Evolutionary conservation across 2,888 invertebrate genomes (phyloP).

Genomic region (Toxonevra muliebris): DNA sequence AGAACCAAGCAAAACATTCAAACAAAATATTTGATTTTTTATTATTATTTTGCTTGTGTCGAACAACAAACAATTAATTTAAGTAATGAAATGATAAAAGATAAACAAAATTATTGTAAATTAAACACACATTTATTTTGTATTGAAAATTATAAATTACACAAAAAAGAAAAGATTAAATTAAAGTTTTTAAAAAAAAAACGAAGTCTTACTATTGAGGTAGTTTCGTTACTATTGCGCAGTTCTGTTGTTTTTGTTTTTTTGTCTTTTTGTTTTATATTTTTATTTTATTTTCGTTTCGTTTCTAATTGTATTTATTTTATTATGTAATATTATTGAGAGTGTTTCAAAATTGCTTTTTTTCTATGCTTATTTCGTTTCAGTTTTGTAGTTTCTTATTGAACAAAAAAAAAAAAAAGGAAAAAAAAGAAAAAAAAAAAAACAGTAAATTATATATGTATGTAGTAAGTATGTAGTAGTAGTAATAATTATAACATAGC

Average conservation of each 20-base stretch:
- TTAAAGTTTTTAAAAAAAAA: conserved; percentile 18
- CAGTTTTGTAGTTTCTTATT: conserved; percentile 32
- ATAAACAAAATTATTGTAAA: no score
- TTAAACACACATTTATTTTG: conserved; percentile 14
- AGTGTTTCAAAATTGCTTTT: conserved; percentile 10
- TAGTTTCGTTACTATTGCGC: conserved; percentile 65
- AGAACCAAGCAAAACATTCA: no score
- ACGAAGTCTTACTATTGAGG: conserved; percentile 59
- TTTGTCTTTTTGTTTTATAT: conserved; percentile 18
- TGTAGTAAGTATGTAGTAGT: not conserved
- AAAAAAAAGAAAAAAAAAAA: conserved; percentile 37
- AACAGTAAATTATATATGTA: conserved; percentile 43
- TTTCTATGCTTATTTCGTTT: conserved; percentile 49
- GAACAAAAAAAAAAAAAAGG: conserved; percentile 40
- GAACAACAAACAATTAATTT: no score
- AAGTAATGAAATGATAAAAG: no score
- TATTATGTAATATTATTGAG: no score
- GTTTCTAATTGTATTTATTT: conserved; percentile 39
- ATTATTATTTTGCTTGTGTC: no score
- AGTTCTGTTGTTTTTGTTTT: conserved; percentile 50
- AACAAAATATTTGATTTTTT: no score
- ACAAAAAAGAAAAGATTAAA: conserved; percentile 6
- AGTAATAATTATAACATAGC: conserved; percentile 16
- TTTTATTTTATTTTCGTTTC: conserved; percentile 33
- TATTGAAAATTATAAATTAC: conserved; percentile 32